Percentiles rank a stretch among this genome's conserved stretches.
These are phyloP conservation scores for Todus mexicanus DNA, from an alignment of 2,797 vertebrate species.

Conservation along the genomic window DNA sequence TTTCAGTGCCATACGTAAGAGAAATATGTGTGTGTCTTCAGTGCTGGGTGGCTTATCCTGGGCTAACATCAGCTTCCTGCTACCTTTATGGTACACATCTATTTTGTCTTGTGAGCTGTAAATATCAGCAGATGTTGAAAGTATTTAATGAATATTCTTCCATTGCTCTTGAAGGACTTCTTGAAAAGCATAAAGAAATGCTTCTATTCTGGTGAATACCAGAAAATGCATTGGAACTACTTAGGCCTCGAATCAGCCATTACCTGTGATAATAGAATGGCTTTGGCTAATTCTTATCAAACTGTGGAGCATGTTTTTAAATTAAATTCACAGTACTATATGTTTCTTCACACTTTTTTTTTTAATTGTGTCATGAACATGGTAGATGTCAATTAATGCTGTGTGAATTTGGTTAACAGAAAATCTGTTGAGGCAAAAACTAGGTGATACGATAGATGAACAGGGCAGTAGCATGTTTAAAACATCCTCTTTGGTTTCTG, in stretches of 20 bases:
- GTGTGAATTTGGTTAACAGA: not conserved
- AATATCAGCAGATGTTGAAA: not conserved
- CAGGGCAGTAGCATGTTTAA: not conserved
- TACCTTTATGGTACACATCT: not conserved
- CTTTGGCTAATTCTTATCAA: not conserved
- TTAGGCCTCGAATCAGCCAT: not conserved
- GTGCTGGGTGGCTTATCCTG: not conserved
- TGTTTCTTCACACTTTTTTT: not conserved
- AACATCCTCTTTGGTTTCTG: not conserved
- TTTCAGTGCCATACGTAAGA: accelerated
- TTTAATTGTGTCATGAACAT: not conserved
- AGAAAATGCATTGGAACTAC: not conserved
- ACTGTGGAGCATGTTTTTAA: not conserved
- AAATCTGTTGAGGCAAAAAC: not conserved
- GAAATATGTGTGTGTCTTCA: not conserved
- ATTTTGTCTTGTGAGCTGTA: not conserved
- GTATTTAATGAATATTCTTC: not conserved
- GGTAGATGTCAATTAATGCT: not conserved
- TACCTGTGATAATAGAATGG: not conserved
- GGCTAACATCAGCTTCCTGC: not conserved
- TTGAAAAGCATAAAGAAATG: not conserved
- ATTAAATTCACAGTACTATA: not conserved
- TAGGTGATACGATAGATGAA: not conserved
- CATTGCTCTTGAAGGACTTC: not conserved
- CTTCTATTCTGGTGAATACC: not conserved